Percentiles rank a stretch among this genome's conserved stretches.
Evolutionary conservation across 2,797 vertebrate genomes (phyloP).

Genomic region (Parauchenoglanis punctatus): DNA sequence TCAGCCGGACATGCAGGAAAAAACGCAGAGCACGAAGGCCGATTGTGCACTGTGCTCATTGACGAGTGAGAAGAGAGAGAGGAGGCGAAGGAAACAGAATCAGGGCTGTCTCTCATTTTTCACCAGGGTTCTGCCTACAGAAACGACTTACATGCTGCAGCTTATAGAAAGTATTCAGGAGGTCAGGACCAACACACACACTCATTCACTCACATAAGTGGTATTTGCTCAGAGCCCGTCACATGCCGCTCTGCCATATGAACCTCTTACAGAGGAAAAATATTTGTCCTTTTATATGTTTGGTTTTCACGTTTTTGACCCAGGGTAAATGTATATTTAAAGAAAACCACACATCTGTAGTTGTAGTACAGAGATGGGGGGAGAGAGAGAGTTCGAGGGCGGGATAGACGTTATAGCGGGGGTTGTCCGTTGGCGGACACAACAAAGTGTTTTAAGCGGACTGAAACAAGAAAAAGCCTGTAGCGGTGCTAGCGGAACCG

Average conservation of each 20-base stretch:
- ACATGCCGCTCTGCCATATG: neutral
- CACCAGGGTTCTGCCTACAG: slow-evolving; percentile 17
- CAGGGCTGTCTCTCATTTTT: slow-evolving; percentile 6
- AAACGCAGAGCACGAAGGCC: slow-evolving; percentile 3
- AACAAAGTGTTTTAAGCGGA: neutral
- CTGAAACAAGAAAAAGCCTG: neutral
- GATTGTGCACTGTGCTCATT: slow-evolving; percentile 4
- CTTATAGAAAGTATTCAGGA: slow-evolving; percentile 7
- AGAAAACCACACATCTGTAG: neutral
- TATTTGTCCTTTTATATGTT: slow-evolving; percentile 7
- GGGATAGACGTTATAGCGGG: neutral
- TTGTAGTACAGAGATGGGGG: neutral
- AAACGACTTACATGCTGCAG: slow-evolving; percentile 19
- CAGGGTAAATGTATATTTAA: neutral
- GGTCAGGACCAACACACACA: slow-evolving; percentile 22
- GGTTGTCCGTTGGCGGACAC: neutral
- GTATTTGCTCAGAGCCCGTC: slow-evolving; percentile 20
- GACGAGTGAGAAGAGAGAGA: slow-evolving; percentile 24
- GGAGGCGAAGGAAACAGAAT: slow-evolving; percentile 23
- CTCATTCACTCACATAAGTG: slow-evolving; percentile 8
- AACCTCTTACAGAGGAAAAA: neutral
- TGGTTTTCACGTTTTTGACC: neutral
- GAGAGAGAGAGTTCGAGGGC: neutral
- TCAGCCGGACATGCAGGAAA: slow-evolving; percentile 18
- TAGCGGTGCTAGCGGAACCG: neutral